Base-by-base conservation (phyloP, 1,140 invertebrate species). In the Hormaphis cornu region DNA sequence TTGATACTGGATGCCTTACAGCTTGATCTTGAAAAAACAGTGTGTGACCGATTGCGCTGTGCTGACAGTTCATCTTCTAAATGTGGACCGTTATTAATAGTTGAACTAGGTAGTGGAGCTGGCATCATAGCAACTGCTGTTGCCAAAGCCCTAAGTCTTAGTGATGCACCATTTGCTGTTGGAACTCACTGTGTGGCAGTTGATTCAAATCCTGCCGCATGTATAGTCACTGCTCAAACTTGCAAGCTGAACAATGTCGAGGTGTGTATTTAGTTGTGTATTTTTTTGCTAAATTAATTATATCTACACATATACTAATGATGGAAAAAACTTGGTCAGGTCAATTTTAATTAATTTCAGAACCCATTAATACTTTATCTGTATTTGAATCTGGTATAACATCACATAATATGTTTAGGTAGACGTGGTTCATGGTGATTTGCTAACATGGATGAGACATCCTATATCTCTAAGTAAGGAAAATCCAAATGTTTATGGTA, bases 31-130 rank as follows among this genome's bases (percentile, higher is more conserved):
- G 54, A 58, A 16, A 33, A 12, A 1, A 22, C 24, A 2, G 8
- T 58, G 3, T 14, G 7, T 9, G 10, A 3, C 3, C 54, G 54
- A 4, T 77, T 90, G 53, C 71, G 81, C 12, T n/a, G n/a, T 69
- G 77, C 77, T 70, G 28, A 2, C 2, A 14, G 2, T 20, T 28
- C 16, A 3, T 85, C 88, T 30, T 90, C 46, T 71, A 74, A 70
- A n/a, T n/a, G 77, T 69, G 85, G 88, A 33, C 91, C 93, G 12
- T 70, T 72, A 18, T 77, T 94, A 40, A 89, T 89, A 72, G 76
- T 97, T 59, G 96, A 99, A 84, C 84, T 98, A 72, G 96, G 97
- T 2, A 88, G 87, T 72, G 96, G 96, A 1, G 94, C 92, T 75
- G 96, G 96, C 3, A 80, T 98, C n/a, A 84, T 96, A 6, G 88